Base-by-base conservation (phyloP, 2,888 invertebrate species). In the Doris montereyensis region DNA sequence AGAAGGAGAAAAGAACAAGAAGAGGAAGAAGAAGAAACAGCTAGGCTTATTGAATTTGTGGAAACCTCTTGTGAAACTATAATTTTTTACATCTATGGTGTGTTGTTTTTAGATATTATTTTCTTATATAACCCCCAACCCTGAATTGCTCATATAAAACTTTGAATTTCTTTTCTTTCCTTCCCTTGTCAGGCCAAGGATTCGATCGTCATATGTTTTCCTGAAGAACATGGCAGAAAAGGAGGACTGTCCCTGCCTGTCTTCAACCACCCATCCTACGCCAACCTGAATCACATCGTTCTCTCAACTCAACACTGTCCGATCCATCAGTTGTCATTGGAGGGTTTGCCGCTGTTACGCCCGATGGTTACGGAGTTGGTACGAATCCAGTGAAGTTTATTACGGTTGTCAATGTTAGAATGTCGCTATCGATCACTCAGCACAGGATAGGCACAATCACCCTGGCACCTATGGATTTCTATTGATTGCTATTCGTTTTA, bases 131-230 rank as follows among this genome's bases (percentile, higher is more conserved):
- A n/a, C n/a, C n/a, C n/a, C n/a, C n/a, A n/a, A n/a, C n/a, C n/a
- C n/a, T n/a, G n/a, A n/a, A n/a, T n/a, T n/a, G n/a, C n/a, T n/a
- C n/a, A n/a, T n/a, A n/a, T n/a, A n/a, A n/a, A n/a, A n/a, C n/a
- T n/a, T n/a, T n/a, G n/a, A n/a, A n/a, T n/a, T n/a, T n/a, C n/a
- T n/a, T n/a, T n/a, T n/a, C n/a, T n/a, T n/a, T n/a, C n/a, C n/a
- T n/a, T n/a, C n/a, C n/a, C n/a, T n/a, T n/a, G n/a, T 57, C 85
- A 94, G 94, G 98, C 0, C 96, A 99, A 92, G 99, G 97, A 26
- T 99, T 98, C 91, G 99, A 99, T 92, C 94, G 99, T 4, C 99
- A 99, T 92, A 91, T 99, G 86, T 98, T 97, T 91, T 97, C 0
- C 91, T 99, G 74, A 95, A 94, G 90, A 94, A 95, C 84, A 93